These are phyloP conservation scores for Heteromyza rotundicornis DNA, from an alignment of 2,888 invertebrate genomes.

Conservation along the genomic window DNA sequence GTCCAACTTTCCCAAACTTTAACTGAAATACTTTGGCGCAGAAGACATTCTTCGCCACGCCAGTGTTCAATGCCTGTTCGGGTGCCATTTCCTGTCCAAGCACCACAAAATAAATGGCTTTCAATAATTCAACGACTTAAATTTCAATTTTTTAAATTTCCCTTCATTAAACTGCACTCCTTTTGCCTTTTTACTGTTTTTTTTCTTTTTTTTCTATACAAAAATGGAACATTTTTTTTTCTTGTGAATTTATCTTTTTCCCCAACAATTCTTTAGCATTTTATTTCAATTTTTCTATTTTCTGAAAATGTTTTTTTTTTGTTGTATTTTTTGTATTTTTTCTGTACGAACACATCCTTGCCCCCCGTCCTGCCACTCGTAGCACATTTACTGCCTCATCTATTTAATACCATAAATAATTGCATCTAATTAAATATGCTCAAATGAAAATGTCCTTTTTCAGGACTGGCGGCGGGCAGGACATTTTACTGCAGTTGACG, in stretches of 20 bases:
- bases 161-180: conserved; percentile 51
- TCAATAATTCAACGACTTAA: conserved; percentile 56
- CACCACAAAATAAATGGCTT: conserved; percentile 42
- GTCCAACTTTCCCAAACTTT: too few relatives aligned
- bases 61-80: too few relatives aligned
- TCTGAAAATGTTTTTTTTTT: conserved; percentile 11
- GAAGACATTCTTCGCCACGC: too few relatives aligned
- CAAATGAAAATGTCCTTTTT: conserved; percentile 60
- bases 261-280: conserved; percentile 53
- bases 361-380: conserved; percentile 2
- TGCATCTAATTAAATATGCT: conserved; percentile 62
- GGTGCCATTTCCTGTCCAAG: too few relatives aligned
- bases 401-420: conserved; percentile 62
- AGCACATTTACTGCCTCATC: conserved; percentile 61
- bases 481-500: conserved; percentile 59
- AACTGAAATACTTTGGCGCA: too few relatives aligned
- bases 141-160: conserved; percentile 57
- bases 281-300: conserved; percentile 50
- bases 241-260: conserved; percentile 17
- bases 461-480: conserved; percentile 5
- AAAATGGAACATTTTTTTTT: conserved; percentile 43
- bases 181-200: conserved; percentile 14
- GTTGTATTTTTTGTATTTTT: conserved; percentile 25
- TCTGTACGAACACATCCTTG: background rate
- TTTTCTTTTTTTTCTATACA: conserved; percentile 21